These are phyloP conservation scores for Microctonus hyperodae DNA, from an alignment of 2,888 invertebrate genomes.

Conservation along the genomic window DNA sequence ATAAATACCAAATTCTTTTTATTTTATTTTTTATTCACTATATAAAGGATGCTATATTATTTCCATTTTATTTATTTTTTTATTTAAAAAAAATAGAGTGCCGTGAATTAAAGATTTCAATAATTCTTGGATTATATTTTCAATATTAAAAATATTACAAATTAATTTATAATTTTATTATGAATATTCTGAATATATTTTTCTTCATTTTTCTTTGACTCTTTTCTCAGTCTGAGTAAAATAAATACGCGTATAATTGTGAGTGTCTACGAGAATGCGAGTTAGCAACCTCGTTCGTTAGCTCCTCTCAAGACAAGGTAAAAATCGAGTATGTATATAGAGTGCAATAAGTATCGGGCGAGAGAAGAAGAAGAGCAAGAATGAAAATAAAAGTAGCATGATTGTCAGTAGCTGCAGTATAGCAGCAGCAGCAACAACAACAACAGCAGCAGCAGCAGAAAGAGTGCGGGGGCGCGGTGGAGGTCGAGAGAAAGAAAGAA, in stretches of 20 bases:
- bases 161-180: too few relatives aligned
- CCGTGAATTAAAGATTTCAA: too few relatives aligned
- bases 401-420: conserved; percentile 10
- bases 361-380: conserved; percentile 22
- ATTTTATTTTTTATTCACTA: too few relatives aligned
- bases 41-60: too few relatives aligned
- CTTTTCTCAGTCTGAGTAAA: neutral
- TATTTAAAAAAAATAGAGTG: too few relatives aligned
- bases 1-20: too few relatives aligned
- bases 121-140: too few relatives aligned
- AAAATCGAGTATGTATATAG: neutral
- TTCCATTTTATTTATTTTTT: too few relatives aligned
- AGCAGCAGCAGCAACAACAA: conserved; percentile 6
- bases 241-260: conserved; percentile 8
- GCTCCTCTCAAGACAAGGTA: conserved; percentile 15
- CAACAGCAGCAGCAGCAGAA: conserved; percentile 11
- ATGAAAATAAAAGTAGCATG: conserved; percentile 19
- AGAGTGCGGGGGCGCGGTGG: conserved; percentile 20
- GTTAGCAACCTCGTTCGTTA: conserved; percentile 38
- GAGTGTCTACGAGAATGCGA: conserved; percentile 28
- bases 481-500: conserved; percentile 46
- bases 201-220: too few relatives aligned
- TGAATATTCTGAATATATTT: too few relatives aligned
- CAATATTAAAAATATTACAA: too few relatives aligned
- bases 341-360: neutral